phyloP scores from a whole-genome alignment of 2,113 vertebrate species.

The Theristicus caerulescens region DNA sequence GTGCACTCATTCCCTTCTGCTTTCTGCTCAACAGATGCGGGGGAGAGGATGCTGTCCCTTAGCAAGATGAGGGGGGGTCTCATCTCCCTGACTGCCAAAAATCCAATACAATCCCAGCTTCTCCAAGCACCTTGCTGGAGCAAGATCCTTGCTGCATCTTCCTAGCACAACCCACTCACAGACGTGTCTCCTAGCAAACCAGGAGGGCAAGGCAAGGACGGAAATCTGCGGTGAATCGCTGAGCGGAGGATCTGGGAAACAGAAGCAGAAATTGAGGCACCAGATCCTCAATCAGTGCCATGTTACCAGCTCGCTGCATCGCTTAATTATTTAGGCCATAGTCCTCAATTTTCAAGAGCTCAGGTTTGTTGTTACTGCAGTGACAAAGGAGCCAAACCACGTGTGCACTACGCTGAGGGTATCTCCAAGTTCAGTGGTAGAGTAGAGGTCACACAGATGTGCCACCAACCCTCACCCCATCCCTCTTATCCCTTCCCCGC shows the following conservation, averaged over 20 bases:
- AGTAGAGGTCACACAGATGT: background rate
- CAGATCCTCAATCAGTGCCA: rapidly evolving
- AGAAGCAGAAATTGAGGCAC: background rate
- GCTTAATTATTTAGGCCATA: background rate
- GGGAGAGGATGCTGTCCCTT: background rate
- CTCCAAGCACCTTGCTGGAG: background rate
- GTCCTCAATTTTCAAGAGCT: background rate
- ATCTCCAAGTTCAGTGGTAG: background rate
- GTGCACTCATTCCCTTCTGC: background rate
- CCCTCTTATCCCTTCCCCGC: background rate
- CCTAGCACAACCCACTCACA: background rate
- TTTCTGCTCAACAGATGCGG: background rate
- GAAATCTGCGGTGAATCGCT: background rate
- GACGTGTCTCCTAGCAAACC: background rate
- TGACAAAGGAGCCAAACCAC: background rate
- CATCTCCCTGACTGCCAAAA: background rate
- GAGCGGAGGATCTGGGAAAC: background rate
- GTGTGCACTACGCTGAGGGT: rapidly evolving
- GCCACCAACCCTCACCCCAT: background rate
- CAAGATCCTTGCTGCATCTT: background rate
- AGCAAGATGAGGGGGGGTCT: background rate
- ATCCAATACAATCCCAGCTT: background rate
- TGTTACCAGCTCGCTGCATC: background rate
- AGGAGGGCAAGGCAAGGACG: background rate
- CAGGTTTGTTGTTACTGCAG: background rate